A percentile compares a stretch with the other conserved stretches of the same genome.
These are phyloP conservation scores for Schizopygopsis malacanthus DNA, from an alignment of 2,797 vertebrate species.

Conservation along the genomic window DNA sequence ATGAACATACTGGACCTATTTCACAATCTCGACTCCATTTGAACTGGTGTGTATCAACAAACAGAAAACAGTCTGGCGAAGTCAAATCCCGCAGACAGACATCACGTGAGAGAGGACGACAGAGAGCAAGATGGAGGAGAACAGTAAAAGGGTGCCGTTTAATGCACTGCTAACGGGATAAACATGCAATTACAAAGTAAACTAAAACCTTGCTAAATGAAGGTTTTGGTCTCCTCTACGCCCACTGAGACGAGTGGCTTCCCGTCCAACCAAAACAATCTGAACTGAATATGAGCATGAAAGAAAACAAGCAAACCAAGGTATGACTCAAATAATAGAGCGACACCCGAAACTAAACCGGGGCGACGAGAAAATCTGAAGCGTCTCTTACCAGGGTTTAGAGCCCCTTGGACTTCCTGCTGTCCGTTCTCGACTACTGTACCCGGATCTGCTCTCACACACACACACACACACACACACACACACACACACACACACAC, in stretches of 20 bases:
- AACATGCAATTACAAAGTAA: slow-evolving; percentile 26
- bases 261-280: not conserved
- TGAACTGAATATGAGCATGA: not conserved
- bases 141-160: not conserved
- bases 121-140: not conserved
- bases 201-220: not conserved
- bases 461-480: not conserved
- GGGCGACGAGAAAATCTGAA: slow-evolving; percentile 51
- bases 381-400: slow-evolving; percentile 82
- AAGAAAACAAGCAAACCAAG: not conserved
- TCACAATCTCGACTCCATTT: not conserved
- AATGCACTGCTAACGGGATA: not conserved
- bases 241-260: not conserved
- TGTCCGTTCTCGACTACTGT: slow-evolving; percentile 85
- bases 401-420: slow-evolving; percentile 79
- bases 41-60: not conserved
- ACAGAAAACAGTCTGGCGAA: not conserved
- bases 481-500: too few relatives aligned
- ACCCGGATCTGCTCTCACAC: slow-evolving; percentile 71
- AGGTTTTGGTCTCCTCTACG: not conserved
- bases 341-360: slow-evolving; percentile 32
- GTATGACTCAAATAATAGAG: slow-evolving; percentile 24
- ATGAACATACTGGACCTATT: too few relatives aligned
- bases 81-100: not conserved
- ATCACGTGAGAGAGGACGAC: not conserved